Evolutionary conservation across 2,888 invertebrate species (phyloP).

Genomic region (Ctena decussata): DNA sequence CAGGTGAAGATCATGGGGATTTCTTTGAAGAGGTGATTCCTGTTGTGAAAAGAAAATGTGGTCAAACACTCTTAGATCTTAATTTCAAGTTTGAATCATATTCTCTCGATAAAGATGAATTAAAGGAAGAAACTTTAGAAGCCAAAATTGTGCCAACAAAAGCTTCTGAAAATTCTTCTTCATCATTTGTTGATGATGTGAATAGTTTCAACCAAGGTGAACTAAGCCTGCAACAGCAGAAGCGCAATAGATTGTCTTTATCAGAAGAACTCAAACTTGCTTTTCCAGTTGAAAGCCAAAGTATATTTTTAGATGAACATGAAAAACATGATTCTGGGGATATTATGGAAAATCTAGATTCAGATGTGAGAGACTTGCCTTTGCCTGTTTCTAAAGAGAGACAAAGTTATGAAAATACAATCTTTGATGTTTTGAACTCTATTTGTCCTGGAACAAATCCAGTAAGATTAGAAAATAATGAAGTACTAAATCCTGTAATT

Average conservation of each 20-base stretch:
- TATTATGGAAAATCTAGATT: conserved; percentile 39
- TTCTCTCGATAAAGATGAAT: neutral
- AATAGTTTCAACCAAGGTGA: neutral
- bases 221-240: neutral
- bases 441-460: conserved; percentile 66
- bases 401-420: conserved; percentile 55
- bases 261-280: neutral
- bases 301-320: neutral
- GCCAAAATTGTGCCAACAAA: neutral
- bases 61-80: neutral
- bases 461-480: conserved; percentile 8
- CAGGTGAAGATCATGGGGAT: conserved; percentile 57
- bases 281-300: neutral
- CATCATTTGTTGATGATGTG: neutral
- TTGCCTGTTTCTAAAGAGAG: neutral
- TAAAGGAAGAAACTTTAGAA: neutral
- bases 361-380: neutral
- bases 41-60: neutral
- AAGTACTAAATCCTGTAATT: conserved; percentile 25
- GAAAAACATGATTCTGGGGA: conserved; percentile 46
- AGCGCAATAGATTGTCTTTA: neutral
- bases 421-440: conserved; percentile 61
- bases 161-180: neutral
- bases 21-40: conserved; percentile 55
- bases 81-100: neutral